These are phyloP conservation scores for Campylorhamphus procurvoides DNA, from an alignment of 2,113 vertebrate species.

Conservation along the genomic window DNA sequence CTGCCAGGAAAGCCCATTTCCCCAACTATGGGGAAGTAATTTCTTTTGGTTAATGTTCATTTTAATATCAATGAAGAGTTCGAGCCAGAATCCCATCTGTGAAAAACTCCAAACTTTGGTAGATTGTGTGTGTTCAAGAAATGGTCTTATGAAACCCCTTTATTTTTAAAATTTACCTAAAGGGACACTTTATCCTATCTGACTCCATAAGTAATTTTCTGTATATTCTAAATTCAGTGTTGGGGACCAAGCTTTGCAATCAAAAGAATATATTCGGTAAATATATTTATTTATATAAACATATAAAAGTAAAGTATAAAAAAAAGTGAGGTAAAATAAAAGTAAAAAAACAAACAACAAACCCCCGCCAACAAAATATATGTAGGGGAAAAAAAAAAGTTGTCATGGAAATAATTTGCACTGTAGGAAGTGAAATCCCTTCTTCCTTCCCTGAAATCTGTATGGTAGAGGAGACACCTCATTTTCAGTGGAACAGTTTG, in stretches of 20 bases:
- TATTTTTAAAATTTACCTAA: not conserved
- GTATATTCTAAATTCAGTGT: not conserved
- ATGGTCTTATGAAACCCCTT: not conserved
- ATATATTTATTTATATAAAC: not conserved
- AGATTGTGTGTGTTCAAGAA: not conserved
- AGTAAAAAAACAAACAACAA: not conserved
- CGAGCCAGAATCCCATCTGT: not conserved
- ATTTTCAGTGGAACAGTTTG: not conserved
- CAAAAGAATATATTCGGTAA: not conserved
- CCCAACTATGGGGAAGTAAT: not conserved
- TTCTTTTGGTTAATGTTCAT: not conserved
- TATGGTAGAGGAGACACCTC: not conserved
- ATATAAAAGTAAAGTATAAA: no score
- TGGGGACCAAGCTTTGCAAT: not conserved
- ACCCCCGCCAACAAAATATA: no score
- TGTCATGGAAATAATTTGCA: not conserved
- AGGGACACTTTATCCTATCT: not conserved
- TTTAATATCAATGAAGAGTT: not conserved
- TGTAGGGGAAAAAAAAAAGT: not conserved
- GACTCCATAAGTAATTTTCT: not conserved
- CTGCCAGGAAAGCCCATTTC: not conserved
- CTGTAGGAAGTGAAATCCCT: not conserved
- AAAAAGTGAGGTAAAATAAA: not conserved
- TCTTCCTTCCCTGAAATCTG: not conserved
- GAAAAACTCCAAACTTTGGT: not conserved